Percentiles rank a stretch among this genome's conserved stretches.
Evolutionary conservation across 2,113 vertebrate genomes (phyloP).

Genomic region (Gobio gobio): DNA sequence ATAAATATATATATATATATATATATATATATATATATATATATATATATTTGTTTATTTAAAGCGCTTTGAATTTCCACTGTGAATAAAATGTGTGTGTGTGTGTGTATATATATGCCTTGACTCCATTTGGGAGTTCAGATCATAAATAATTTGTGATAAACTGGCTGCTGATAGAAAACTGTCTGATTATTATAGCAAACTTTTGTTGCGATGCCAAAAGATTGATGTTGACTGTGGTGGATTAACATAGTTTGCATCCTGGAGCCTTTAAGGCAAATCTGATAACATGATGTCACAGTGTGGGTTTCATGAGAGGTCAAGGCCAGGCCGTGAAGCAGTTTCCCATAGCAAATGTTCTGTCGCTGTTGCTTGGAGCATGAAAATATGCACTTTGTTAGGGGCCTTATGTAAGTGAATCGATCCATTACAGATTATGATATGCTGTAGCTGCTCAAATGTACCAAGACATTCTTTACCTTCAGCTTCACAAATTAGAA

Average conservation of each 20-base stretch:
- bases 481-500: neutral
- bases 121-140: neutral
- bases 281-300: constrained; percentile 19
- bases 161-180: constrained; percentile 48
- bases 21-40: no score
- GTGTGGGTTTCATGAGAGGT: constrained; percentile 12
- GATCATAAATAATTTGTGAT: constrained; percentile 22
- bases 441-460: neutral
- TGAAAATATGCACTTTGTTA: neutral
- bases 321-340: neutral
- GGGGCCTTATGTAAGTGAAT: constrained; percentile 6
- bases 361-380: neutral
- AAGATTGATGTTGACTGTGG: neutral
- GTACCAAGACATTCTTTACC: constrained; percentile 3
- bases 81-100: no score
- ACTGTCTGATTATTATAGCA: constrained; percentile 53
- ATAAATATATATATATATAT: no score
- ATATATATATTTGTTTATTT: no score
- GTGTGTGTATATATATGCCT: no score
- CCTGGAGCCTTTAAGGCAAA: constrained; percentile 2
- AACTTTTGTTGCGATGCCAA: neutral
- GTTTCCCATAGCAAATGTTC: neutral
- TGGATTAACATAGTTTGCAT: neutral
- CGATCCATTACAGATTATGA: neutral
- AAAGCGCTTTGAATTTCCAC: no score